A percentile compares a stretch with the other conserved stretches of the same genome.
These are phyloP conservation scores for Notodonta ziczac DNA, from an alignment of 2,888 invertebrate species.

Conservation along the genomic window DNA sequence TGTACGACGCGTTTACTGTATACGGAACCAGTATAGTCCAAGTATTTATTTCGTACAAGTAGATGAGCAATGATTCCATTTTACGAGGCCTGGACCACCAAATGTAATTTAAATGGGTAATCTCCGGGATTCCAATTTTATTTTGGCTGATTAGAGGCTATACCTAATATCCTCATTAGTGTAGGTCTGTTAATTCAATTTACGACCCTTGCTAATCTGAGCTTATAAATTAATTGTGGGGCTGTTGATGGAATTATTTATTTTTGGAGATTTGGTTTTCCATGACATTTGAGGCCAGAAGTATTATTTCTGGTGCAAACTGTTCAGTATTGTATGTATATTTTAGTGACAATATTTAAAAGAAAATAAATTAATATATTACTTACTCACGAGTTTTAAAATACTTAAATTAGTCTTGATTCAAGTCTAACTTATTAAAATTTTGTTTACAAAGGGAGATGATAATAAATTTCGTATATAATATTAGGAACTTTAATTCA, in stretches of 20 bases:
- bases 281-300: conserved; percentile 17
- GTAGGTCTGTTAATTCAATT: background rate
- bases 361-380: no score
- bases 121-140: conserved; percentile 19
- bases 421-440: no score
- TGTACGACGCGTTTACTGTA: background rate
- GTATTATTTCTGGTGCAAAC: conserved; percentile 14
- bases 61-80: conserved; percentile 31
- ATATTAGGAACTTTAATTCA: no score
- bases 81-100: conserved; percentile 21
- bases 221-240: background rate
- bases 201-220: background rate
- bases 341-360: no score
- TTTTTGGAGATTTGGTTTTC: conserved; percentile 21
- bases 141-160: conserved; percentile 9
- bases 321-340: no score
- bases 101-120: conserved; percentile 38
- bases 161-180: conserved; percentile 6
- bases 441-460: no score
- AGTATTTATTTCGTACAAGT: background rate
- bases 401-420: no score
- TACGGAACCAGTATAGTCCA: background rate
- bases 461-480: no score
- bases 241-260: conserved; percentile 13
- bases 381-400: no score